phyloP scores from a whole-genome alignment of 2,797 vertebrate genomes.

The Rhincodon typus region DNA sequence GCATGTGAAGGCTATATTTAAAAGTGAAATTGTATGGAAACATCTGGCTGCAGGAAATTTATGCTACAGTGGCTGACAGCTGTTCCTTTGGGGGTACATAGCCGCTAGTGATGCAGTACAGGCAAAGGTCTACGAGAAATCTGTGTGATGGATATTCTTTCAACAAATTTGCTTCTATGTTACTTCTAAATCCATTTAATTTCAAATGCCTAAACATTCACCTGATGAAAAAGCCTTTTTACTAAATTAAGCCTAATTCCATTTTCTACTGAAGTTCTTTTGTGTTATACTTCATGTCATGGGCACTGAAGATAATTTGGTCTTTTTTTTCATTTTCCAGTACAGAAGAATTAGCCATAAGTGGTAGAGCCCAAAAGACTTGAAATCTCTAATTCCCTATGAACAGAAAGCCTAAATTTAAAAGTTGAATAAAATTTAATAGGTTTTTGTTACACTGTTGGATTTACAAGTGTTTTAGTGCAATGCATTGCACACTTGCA shows the following conservation, averaged over 20 bases:
- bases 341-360: neutral
- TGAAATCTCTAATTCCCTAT: neutral
- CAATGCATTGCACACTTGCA: neutral
- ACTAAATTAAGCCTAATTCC: neutral
- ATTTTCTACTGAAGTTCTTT: neutral
- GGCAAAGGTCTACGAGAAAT: neutral
- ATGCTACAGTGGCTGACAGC: neutral
- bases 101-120: neutral
- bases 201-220: neutral
- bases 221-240: neutral
- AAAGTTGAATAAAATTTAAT: neutral
- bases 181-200: conserved; percentile 21
- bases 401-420: neutral
- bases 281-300: neutral
- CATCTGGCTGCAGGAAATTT: neutral
- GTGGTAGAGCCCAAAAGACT: neutral
- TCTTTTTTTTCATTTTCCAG: neutral
- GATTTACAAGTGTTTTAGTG: neutral
- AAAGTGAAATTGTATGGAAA: conserved; percentile 5
- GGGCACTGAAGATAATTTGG: neutral
- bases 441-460: neutral
- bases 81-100: neutral
- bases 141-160: conserved; percentile 6
- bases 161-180: neutral
- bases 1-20: conserved; percentile 14